phyloP scores from a whole-genome alignment of 2,113 vertebrate species.

The Sinocyclocheilus maitianheensis region DNA sequence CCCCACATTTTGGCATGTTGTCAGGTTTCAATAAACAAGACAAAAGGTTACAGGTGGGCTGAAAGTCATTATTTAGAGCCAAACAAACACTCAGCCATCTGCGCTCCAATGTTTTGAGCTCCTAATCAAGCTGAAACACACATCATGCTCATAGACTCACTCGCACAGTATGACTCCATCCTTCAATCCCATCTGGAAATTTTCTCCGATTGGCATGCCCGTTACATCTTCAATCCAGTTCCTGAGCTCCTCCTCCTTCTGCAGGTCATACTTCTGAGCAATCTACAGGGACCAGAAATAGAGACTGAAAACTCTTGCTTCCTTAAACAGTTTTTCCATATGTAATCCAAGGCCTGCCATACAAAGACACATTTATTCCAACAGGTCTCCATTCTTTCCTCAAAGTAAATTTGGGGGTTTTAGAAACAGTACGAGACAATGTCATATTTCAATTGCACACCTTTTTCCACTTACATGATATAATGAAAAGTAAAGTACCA shows the following conservation, averaged over 20 bases:
- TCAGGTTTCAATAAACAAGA: constrained; percentile 4
- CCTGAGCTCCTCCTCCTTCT: constrained; percentile 85
- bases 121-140: neutral
- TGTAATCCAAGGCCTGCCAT: neutral
- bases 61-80: neutral
- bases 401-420: neutral
- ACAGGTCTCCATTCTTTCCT: neutral
- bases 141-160: constrained; percentile 70
- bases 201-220: constrained; percentile 83
- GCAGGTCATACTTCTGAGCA: constrained; percentile 85
- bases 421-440: too few relatives aligned
- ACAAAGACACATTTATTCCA: neutral
- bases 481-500: neutral
- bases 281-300: constrained; percentile 74
- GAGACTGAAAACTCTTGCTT: neutral
- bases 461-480: neutral
- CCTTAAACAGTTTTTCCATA: neutral
- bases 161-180: constrained; percentile 89
- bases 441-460: too few relatives aligned
- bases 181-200: constrained; percentile 85
- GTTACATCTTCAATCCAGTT: constrained; percentile 90
- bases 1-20: neutral
- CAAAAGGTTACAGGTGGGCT: neutral
- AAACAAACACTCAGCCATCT: neutral
- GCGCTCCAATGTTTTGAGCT: neutral